Evolutionary conservation across 2,113 vertebrate genomes (phyloP).

Genomic region (Calyptommatus sinebrachiatus): DNA sequence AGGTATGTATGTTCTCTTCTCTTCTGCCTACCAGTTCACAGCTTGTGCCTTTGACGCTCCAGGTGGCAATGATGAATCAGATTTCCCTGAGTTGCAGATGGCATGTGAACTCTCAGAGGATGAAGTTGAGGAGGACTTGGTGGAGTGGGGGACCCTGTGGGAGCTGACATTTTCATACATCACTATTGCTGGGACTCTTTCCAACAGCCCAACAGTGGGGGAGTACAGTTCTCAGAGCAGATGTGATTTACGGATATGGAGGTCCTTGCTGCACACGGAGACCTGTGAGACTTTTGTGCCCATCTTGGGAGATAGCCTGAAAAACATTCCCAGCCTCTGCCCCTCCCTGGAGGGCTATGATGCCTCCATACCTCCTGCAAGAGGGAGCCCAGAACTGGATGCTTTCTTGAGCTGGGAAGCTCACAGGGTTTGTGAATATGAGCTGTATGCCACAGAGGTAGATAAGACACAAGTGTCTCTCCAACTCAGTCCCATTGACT

Average conservation of each 20-base stretch:
- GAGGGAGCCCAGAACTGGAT: slow-evolving; percentile 20
- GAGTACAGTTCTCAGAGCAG: slow-evolving; percentile 48
- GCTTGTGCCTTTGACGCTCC: background rate
- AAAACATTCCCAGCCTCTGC: slow-evolving; percentile 64
- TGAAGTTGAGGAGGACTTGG: slow-evolving; percentile 74
- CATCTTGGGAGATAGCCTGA: slow-evolving; percentile 59
- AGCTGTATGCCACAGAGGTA: background rate
- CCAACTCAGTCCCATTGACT: accelerated
- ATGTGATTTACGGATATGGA: slow-evolving; percentile 54
- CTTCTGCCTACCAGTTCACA: background rate
- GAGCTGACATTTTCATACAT: slow-evolving; percentile 90
- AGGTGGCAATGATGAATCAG: slow-evolving; percentile 88
- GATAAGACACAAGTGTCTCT: background rate
- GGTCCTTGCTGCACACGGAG: slow-evolving; percentile 65
- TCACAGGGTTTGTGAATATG: slow-evolving; percentile 44
- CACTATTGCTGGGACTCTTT: slow-evolving; percentile 73
- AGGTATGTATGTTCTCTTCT: no score
- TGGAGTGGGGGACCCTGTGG: slow-evolving; percentile 81
- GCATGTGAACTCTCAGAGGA: slow-evolving; percentile 86
- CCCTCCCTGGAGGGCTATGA: slow-evolving; percentile 47
- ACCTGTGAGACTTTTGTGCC: slow-evolving; percentile 68
- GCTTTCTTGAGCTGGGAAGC: slow-evolving; percentile 65
- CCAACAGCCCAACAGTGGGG: slow-evolving; percentile 61
- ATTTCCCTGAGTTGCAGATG: slow-evolving; percentile 84
- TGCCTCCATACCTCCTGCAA: accelerated